These are phyloP conservation scores for Ceyx margarethae DNA, from an alignment of 2,113 vertebrate genomes.

Conservation along the genomic window DNA sequence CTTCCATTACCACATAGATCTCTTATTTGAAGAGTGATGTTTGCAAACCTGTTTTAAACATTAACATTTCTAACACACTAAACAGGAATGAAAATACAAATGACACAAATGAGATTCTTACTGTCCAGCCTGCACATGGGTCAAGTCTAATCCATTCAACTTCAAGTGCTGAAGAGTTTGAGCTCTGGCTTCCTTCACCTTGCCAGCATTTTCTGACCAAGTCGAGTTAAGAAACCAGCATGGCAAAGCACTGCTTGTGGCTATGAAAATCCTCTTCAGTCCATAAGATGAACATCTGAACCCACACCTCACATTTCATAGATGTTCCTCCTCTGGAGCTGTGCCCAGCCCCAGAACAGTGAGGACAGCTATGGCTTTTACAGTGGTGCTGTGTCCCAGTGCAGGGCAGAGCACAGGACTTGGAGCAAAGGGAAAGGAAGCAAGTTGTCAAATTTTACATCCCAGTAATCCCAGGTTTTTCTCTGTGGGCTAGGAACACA, in stretches of 20 bases:
- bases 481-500: not conserved
- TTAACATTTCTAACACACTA: not conserved
- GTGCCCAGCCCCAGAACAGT: not conserved
- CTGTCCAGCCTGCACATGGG: not conserved
- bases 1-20: not conserved
- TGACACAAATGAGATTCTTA: not conserved
- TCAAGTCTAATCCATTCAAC: not conserved
- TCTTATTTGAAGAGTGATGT: not conserved
- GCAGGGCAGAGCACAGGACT: not conserved
- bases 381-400: not conserved
- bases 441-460: not conserved
- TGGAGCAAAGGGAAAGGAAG: not conserved
- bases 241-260: not conserved
- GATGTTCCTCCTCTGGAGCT: not conserved
- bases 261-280: not conserved
- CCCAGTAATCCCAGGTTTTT: not conserved
- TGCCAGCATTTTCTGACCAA: not conserved
- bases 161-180: not conserved
- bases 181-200: not conserved
- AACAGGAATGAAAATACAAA: not conserved
- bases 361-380: not conserved
- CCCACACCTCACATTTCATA: not conserved
- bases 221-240: not conserved
- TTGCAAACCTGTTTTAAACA: not conserved
- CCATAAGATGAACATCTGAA: accelerated